These are phyloP conservation scores for Drosophila orena DNA, from an alignment of 1,140 invertebrate species.

Conservation along the genomic window DNA sequence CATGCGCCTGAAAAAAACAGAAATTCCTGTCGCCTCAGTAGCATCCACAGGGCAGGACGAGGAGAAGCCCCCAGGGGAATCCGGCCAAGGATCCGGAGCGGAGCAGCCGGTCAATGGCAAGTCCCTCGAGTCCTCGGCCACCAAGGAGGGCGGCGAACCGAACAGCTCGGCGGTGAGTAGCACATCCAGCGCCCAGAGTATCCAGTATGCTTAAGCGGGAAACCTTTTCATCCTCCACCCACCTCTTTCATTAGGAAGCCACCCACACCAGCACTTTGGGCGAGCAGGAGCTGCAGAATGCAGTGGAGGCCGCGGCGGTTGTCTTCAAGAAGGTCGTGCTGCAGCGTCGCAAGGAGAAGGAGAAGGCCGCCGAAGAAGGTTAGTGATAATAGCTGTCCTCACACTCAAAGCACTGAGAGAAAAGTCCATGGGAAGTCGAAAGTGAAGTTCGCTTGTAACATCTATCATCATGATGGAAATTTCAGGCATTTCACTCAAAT, in stretches of 20 bases:
- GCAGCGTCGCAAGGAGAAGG: conserved; percentile 81
- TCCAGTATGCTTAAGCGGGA: conserved; percentile 28
- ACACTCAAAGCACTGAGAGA: conserved; percentile 14
- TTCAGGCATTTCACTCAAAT: too few species aligned
- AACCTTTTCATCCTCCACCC: neutral
- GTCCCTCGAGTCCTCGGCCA: conserved; percentile 41
- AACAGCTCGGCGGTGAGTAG: conserved; percentile 51
- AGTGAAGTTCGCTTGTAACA: too few species aligned
- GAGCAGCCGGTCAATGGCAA: conserved; percentile 50
- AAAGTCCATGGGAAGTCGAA: neutral
- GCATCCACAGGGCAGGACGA: conserved; percentile 43
- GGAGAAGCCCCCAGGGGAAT: neutral
- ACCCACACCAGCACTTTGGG: conserved; percentile 85
- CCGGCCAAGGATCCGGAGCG: neutral
- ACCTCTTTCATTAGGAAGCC: conserved; percentile 16
- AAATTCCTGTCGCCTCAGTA: conserved; percentile 71
- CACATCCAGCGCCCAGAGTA: conserved; percentile 1
- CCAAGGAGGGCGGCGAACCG: conserved; percentile 23
- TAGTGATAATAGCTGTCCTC: conserved; percentile 48
- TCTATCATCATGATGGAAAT: too few species aligned
- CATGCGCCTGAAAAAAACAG: conserved; percentile 78
- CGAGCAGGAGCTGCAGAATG: conserved; percentile 86
- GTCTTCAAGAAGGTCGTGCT: conserved; percentile 85
- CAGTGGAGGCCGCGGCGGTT: conserved; percentile 86
- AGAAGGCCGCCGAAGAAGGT: conserved; percentile 82